Conservation (phyloP, 2,113 vertebrate genomes). For the Sphaerodactylus townsendi region DNA sequence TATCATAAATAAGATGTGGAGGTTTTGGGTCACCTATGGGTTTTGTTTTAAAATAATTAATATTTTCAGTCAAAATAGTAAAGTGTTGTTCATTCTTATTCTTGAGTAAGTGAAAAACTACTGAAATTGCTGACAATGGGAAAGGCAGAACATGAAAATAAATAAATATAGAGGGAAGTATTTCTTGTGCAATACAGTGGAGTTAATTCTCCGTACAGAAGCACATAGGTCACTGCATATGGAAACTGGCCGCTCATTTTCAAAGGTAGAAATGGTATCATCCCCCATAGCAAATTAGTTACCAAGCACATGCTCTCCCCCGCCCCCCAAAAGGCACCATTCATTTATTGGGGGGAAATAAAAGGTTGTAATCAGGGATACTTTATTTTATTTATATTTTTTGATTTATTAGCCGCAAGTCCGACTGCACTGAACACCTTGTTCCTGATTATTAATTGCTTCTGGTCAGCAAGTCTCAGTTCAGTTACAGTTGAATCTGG, state of each 20-base stretch:
- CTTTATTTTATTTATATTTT: too few relatives aligned
- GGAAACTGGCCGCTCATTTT: background rate
- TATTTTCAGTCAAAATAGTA: background rate
- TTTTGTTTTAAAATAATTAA: background rate
- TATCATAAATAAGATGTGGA: constrained; percentile 28
- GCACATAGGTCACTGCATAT: background rate
- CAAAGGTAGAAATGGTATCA: background rate
- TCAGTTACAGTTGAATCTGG: too few relatives aligned
- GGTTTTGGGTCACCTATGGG: constrained; percentile 2
- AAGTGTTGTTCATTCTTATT: background rate
- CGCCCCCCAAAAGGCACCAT: too few relatives aligned
- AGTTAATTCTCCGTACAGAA: background rate
- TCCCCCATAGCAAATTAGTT: background rate
- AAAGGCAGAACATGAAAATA: background rate
- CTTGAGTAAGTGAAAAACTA: background rate
- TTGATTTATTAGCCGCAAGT: too few relatives aligned
- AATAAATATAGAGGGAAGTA: background rate
- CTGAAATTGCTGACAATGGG: background rate
- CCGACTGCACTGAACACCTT: too few relatives aligned
- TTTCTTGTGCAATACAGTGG: background rate
- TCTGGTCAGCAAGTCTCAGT: too few relatives aligned
- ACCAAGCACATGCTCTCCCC: background rate
- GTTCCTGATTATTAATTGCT: too few relatives aligned
- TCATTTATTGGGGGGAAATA: background rate
- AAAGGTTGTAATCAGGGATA: background rate